Base-by-base conservation (phyloP, 2,797 vertebrate genomes). In the Atherinosoma microstoma region DNA sequence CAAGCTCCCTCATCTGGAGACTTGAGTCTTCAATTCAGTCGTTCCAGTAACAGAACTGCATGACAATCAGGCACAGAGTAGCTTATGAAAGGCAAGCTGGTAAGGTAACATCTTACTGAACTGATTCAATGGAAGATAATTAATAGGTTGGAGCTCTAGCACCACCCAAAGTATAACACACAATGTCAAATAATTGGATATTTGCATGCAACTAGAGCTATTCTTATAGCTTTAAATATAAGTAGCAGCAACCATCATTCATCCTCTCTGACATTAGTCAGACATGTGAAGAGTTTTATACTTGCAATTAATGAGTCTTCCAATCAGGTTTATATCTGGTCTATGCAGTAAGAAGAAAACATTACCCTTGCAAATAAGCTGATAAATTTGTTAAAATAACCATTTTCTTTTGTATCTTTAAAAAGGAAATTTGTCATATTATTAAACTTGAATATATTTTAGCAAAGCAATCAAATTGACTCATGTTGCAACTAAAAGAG, bases 1-100 rank as follows among this genome's bases (percentile, higher is more conserved):
- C 75, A 89, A 84, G 86, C 90, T 90, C 85, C 87, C 89, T 90
- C 91, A 67, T 84, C 89, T 91, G 87, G 86, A 90, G 84, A 80
- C 53, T 79, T 63, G 20, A 35, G 61, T 34, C 49, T 78, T 71
- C 7, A 54, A 5, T 32, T 73, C 63, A 73, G 29, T 30, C 24
- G 34, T 45, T 22, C 66, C 16, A 70, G 35, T 24, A 9, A 32
- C 6, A 58, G n/a, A 10, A 51, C 54, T 64, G 13, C 5, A 10
- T 54, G 40, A 32, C 42, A 30, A 22, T 32, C 30, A 45, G 34
- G 13, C 35, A 70, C 68, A 68, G 27, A 58, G 58, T 5, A 40
- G 68, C 6, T 62, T 10, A 2, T 30, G 32, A 22, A 56, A 56
- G 18, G 15, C 18, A 47, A 47, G 45, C 54, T 30, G 54, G 7